phyloP scores from a whole-genome alignment of 2,888 invertebrate genomes.

The Ceriagrion tenellum region DNA sequence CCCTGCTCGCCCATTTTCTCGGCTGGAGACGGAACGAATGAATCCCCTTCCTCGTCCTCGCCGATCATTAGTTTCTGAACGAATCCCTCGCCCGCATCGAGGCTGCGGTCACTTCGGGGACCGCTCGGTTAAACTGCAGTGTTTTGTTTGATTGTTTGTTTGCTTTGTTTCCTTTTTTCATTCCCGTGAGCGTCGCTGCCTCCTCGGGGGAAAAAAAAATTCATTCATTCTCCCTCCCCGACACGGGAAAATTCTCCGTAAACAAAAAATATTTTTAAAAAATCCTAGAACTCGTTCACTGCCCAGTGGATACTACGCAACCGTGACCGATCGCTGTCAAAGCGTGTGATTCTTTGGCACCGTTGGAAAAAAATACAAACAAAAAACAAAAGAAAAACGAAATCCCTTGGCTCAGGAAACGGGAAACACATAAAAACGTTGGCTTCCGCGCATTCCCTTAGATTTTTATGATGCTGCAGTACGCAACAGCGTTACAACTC shows the following conservation, averaged over 20 bases:
- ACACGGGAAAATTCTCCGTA: neutral
- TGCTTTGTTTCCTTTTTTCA: neutral
- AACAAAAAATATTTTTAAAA: neutral
- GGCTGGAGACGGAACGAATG: neutral
- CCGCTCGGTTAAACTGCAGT: neutral
- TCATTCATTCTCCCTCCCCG: neutral
- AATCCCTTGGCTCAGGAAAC: neutral
- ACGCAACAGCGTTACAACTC: too few relatives aligned
- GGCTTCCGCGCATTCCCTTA: neutral
- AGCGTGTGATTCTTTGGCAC: neutral
- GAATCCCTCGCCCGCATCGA: neutral
- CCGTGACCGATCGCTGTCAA: neutral
- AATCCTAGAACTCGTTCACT: neutral
- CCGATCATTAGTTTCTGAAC: neutral
- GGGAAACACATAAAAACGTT: neutral
- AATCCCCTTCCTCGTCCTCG: neutral
- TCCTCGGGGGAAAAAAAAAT: neutral
- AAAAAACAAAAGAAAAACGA: neutral
- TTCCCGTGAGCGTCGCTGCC: neutral
- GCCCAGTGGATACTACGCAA: neutral
- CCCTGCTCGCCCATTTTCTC: neutral
- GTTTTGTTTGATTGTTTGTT: neutral
- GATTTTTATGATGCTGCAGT: too few relatives aligned
- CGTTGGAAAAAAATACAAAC: neutral
- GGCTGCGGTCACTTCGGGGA: neutral